Percentiles rank a stretch among this genome's conserved stretches.
Conservation (phyloP, 2,797 vertebrate species). For the Amphiprion clarkii region DNA sequence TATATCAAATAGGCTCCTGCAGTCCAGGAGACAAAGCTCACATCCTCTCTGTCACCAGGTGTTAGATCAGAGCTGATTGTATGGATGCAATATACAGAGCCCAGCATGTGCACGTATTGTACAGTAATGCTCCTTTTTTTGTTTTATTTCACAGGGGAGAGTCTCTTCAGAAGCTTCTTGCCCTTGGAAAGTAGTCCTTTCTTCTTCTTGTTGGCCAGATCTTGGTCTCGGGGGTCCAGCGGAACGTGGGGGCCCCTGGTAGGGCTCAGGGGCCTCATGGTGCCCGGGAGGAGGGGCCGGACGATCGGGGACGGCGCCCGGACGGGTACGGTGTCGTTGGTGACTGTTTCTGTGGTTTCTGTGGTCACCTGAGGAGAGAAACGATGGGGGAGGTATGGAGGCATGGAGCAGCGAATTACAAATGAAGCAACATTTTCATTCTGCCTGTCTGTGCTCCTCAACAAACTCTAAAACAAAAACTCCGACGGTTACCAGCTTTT, state of each 20-base stretch:
- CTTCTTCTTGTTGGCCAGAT: slow-evolving; percentile 96
- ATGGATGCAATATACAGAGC: slow-evolving; percentile 71
- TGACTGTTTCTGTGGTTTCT: slow-evolving; percentile 86
- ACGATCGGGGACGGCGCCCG: slow-evolving; percentile 92
- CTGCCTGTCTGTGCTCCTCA: background rate
- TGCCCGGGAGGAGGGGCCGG: slow-evolving; percentile 92
- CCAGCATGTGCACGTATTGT: slow-evolving; percentile 49
- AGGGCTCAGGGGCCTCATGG: slow-evolving; percentile 88
- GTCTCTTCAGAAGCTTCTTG: slow-evolving; percentile 97
- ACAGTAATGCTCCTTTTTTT: slow-evolving; percentile 33
- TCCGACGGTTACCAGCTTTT: no score
- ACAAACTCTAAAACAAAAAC: no score
- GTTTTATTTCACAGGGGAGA: slow-evolving; percentile 89
- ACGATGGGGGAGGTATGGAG: slow-evolving; percentile 57
- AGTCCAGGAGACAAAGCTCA: slow-evolving; percentile 54
- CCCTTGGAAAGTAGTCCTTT: slow-evolving; percentile 98
- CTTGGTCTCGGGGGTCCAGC: slow-evolving; percentile 83
- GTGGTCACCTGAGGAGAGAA: slow-evolving; percentile 92
- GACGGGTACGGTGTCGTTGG: slow-evolving; percentile 80
- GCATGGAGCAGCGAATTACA: slow-evolving; percentile 73
- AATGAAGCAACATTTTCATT: slow-evolving; percentile 34
- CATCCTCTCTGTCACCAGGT: slow-evolving; percentile 54
- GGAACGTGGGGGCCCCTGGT: slow-evolving; percentile 67
- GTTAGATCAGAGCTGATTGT: slow-evolving; percentile 71
- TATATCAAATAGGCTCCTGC: slow-evolving; percentile 59